Evolutionary conservation across 2,113 vertebrate species (phyloP), one percentile per base, ranked within the genome.

Genomic region (Atlantisia rogersi): DNA sequence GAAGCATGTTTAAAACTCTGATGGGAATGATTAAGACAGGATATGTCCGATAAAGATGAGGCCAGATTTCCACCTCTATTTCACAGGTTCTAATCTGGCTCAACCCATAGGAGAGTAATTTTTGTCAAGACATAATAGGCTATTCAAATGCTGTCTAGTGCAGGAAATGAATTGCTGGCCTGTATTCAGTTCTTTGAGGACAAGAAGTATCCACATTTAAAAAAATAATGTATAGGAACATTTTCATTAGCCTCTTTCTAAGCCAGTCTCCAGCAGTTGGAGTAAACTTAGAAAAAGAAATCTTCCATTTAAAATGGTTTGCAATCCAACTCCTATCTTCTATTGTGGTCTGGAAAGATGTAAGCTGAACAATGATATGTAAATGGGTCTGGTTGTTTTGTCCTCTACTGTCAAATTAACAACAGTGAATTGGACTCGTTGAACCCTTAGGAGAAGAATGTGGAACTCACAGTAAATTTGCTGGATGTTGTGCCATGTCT

Each of bases 151-250:
- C 32, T 83, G 65, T 67, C 59, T 86, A 76, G 25, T 26, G 19
- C 76, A 88, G 71, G 68, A 92, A 94, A 92, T 70, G 4, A 94
- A 83, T 63, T 83, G 22, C 50, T 95, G 71, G 55, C 37, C 59
- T 67, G 46, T 39, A 29, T 90, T 93, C n/a, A 83, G 44, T 62
- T 92, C 31, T 92, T 86, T 78, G 32, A 96, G 76, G 37, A 86
- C 24, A 77, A 74, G 40, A 77, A 74, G 37, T 59, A 86, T 53
- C 22, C 60, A 67, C 15, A 28, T 18, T 50, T 10, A 35, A 55
- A 63, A 67, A 28, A 11, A 44, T 17, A 40, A 16, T 1, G 4
- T 52, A 91, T 3, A 78, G 46, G 1, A 67, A 25, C 6, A 75
- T 77, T 90, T 70, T 88, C 22, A 83, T 84, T 70, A 86, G 29